Percentiles rank a stretch among this genome's conserved stretches.
Conservation (phyloP, 2,797 vertebrate genomes). For the Huso huso region DNA sequence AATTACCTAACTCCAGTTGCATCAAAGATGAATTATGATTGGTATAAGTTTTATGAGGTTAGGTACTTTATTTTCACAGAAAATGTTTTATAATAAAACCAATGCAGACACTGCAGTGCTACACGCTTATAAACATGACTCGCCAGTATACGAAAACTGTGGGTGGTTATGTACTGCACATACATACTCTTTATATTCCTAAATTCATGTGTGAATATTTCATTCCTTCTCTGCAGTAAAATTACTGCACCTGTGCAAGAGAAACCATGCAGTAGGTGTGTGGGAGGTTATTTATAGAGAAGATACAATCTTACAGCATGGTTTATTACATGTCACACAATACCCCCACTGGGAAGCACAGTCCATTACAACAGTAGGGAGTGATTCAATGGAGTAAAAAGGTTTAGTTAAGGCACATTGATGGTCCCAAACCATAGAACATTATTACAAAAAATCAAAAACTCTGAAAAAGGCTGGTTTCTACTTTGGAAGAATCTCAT, state of each 20-base stretch:
- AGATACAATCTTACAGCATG: background rate
- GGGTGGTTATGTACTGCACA: too few relatives aligned
- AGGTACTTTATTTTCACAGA: background rate
- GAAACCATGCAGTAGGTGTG: too few relatives aligned
- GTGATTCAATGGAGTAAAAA: background rate
- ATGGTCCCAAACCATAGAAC: background rate
- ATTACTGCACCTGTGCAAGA: too few relatives aligned
- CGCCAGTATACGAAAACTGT: too few relatives aligned
- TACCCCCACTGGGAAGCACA: background rate
- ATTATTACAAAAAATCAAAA: background rate
- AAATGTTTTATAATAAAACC: background rate
- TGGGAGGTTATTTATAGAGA: too few relatives aligned
- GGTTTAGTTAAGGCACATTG: background rate
- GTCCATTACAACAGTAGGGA: slow-evolving; percentile 4
- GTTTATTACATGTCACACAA: slow-evolving; percentile 6
- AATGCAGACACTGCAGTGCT: background rate
- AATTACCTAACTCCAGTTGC: background rate
- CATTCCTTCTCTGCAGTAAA: too few relatives aligned
- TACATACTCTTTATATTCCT: too few relatives aligned
- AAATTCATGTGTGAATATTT: too few relatives aligned
- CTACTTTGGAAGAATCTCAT: background rate
- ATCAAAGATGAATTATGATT: background rate
- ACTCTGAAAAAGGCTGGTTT: background rate
- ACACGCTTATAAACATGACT: too few relatives aligned
- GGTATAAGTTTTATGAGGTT: background rate